These are phyloP conservation scores for Austrolebias charrua DNA, from an alignment of 2,797 vertebrate genomes.

Conservation along the genomic window DNA sequence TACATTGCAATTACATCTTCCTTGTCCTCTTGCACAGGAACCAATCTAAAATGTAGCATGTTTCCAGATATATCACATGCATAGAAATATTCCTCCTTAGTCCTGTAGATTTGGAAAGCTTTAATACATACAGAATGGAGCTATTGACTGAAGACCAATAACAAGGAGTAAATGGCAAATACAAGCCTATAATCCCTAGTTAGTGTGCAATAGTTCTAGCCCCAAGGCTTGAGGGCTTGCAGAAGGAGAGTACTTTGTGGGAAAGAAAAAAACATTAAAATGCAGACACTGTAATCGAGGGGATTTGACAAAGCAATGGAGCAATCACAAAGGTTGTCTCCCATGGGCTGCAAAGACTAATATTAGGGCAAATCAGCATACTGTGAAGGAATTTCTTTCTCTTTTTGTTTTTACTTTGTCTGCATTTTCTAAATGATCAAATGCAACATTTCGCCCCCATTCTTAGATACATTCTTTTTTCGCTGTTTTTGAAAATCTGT, in stretches of 20 bases:
- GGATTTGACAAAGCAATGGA: conserved; percentile 71
- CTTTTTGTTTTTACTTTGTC: conserved; percentile 32
- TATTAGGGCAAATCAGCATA: conserved; percentile 53
- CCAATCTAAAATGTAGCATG: conserved; percentile 68
- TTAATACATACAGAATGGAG: conserved; percentile 55
- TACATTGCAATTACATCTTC: conserved; percentile 62
- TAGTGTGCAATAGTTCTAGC: conserved; percentile 62
- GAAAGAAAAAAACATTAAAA: conserved; percentile 56
- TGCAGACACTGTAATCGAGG: conserved; percentile 68
- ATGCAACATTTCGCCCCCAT: neutral
- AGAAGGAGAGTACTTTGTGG: conserved; percentile 65
- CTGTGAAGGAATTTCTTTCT: conserved; percentile 41
- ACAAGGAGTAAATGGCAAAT: conserved; percentile 70
- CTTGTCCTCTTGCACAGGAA: conserved; percentile 59
- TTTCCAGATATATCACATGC: conserved; percentile 54
- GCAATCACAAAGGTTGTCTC: conserved; percentile 64
- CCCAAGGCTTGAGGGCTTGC: conserved; percentile 56
- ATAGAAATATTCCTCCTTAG: conserved; percentile 39
- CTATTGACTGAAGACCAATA: conserved; percentile 66
- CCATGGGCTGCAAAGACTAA: conserved; percentile 53
- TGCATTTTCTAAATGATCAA: neutral
- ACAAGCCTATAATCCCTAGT: conserved; percentile 73
- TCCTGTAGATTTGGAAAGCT: conserved; percentile 38
- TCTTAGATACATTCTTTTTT: too few relatives aligned
- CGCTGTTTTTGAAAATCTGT: neutral